These are phyloP conservation scores for Meriones psammophilus DNA, from an alignment of 2,797 vertebrate genomes.

Conservation along the genomic window DNA sequence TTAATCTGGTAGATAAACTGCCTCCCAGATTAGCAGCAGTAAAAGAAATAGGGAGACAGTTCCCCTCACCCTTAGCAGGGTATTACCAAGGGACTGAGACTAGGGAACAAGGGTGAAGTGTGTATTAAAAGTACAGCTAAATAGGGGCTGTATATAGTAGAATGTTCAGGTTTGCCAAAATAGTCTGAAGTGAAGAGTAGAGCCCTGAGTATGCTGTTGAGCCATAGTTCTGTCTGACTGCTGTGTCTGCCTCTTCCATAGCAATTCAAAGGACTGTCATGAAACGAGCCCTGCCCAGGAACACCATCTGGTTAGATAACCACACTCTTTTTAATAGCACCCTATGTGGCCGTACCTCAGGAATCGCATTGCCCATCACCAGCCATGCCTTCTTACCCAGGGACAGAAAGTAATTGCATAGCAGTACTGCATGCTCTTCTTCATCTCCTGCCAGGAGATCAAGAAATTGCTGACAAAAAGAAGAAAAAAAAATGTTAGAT, in stretches of 20 bases:
- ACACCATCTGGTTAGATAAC: not conserved
- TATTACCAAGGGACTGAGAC: not conserved
- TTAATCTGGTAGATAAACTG: not conserved
- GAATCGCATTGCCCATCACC: slow-evolving; percentile 94
- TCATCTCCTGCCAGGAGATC: slow-evolving; percentile 96
- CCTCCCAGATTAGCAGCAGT: not conserved
- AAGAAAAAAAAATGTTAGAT: not conserved
- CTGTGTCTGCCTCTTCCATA: not conserved
- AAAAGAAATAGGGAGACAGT: not conserved
- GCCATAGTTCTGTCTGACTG: not conserved
- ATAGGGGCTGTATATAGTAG: not conserved
- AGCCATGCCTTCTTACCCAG: slow-evolving; percentile 98
- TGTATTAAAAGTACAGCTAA: not conserved
- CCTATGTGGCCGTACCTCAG: slow-evolving; percentile 91
- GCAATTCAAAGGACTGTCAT: not conserved
- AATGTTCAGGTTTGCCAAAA: not conserved
- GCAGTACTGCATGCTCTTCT: slow-evolving; percentile 96
- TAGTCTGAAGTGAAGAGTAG: accelerated
- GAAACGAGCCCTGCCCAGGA: not conserved
- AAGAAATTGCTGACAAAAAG: slow-evolving; percentile 94
- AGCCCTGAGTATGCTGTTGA: not conserved
- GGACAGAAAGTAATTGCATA: slow-evolving; percentile 97
- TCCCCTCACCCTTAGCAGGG: not conserved
- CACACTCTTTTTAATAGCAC: not conserved
- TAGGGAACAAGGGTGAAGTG: not conserved